Conservation (phyloP, 2,113 vertebrate genomes). For the Pleuronectes platessa region DNA sequence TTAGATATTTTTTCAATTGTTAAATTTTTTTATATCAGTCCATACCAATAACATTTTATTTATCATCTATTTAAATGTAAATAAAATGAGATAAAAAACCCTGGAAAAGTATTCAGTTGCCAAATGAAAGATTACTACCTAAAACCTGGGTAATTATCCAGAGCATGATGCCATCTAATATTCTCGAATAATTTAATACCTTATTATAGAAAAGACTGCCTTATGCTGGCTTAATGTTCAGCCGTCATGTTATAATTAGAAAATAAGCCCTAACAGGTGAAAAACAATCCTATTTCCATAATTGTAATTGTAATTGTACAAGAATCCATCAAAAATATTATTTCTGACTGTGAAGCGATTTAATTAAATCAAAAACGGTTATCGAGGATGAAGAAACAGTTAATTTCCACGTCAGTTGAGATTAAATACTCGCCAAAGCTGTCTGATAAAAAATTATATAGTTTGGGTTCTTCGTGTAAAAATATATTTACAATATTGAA, state of each 20-base stretch:
- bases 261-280: slow-evolving; percentile 10
- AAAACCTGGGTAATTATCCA: slow-evolving; percentile 3
- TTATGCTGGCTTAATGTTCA: slow-evolving; percentile 8
- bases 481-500: too few species aligned
- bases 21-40: neutral
- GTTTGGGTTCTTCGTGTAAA: neutral
- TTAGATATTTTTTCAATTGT: neutral
- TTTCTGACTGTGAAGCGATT: neutral
- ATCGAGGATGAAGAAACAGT: neutral
- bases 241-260: slow-evolving; percentile 7
- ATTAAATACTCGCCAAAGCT: neutral
- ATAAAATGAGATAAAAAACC: neutral
- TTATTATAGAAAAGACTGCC: neutral
- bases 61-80: neutral
- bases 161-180: slow-evolving; percentile 5
- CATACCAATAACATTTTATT: neutral
- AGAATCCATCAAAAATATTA: slow-evolving; percentile 5
- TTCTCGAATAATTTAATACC: neutral
- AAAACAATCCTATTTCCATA: neutral
- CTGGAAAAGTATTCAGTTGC: neutral
- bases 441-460: neutral
- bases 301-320: slow-evolving; percentile 11
- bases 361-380: neutral
- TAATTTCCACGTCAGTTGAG: neutral
- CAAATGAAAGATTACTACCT: slow-evolving; percentile 14